A percentile compares a stretch with the other conserved stretches of the same genome.
Evolutionary conservation across 2,888 invertebrate species (phyloP).

Genomic region (Lottia gigantea): DNA sequence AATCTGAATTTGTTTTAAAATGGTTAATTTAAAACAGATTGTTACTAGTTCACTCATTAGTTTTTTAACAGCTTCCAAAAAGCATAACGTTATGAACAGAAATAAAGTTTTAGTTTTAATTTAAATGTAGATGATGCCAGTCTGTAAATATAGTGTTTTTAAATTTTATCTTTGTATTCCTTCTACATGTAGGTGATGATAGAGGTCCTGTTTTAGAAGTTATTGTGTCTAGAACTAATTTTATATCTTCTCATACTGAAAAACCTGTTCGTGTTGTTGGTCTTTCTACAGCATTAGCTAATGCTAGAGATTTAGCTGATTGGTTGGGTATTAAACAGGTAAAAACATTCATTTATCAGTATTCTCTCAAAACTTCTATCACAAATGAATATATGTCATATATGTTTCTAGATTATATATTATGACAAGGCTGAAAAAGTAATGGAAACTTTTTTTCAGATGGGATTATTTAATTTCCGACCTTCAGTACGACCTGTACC

Average conservation of each 20-base stretch:
- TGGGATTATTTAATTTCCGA: conserved; percentile 96
- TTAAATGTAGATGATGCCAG: too few species aligned
- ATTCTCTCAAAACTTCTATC: too few species aligned
- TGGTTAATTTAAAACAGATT: too few species aligned
- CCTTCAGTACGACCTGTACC: conserved; percentile 98
- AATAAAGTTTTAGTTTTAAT: too few species aligned
- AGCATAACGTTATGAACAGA: too few species aligned
- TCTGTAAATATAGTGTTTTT: too few species aligned
- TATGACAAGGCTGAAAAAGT: not conserved
- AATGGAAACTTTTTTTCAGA: conserved; percentile 65
- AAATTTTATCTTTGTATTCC: too few species aligned
- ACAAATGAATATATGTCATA: not conserved
- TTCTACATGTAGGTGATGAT: conserved; percentile 71
- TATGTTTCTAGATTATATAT: not conserved
- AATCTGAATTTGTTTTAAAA: too few species aligned
- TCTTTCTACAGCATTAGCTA: conserved; percentile 96
- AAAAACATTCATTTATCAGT: conserved; percentile 10
- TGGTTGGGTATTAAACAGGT: conserved; percentile 86
- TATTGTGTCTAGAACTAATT: conserved; percentile 96
- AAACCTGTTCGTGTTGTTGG: conserved; percentile 89
- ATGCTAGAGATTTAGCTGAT: conserved; percentile 94
- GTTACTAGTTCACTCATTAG: too few species aligned
- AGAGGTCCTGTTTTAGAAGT: conserved; percentile 84
- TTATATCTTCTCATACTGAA: conserved; percentile 90
- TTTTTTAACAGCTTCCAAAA: too few species aligned